Evolutionary conservation across 2,888 invertebrate species (phyloP).

Genomic region (Netelia fuscicornis): DNA sequence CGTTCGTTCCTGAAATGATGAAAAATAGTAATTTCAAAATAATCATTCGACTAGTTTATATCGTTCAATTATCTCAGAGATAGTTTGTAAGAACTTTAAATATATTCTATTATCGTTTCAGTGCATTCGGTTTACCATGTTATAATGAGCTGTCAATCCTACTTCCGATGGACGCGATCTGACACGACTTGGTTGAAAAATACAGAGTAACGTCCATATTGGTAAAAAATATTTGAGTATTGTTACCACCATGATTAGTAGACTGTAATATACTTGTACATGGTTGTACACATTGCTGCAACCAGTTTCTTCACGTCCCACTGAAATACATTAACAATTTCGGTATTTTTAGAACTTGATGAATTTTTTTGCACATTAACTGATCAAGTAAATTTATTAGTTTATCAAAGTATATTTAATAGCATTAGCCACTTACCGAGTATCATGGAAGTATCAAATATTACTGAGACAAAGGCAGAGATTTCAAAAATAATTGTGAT

Average conservation of each 20-base stretch:
- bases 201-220: slow-evolving; percentile 78
- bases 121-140: slow-evolving; percentile 71
- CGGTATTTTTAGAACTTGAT: neutral
- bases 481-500: slow-evolving; percentile 85
- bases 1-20: slow-evolving; percentile 75
- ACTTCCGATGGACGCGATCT: slow-evolving; percentile 80
- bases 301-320: slow-evolving; percentile 82
- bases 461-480: slow-evolving; percentile 83
- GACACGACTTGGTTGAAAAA: slow-evolving; percentile 78
- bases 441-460: slow-evolving; percentile 80
- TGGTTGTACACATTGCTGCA: slow-evolving; percentile 83
- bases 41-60: neutral
- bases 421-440: slow-evolving; percentile 74
- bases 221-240: slow-evolving; percentile 78
- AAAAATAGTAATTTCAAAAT: slow-evolving; percentile 2
- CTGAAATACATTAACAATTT: slow-evolving; percentile 68
- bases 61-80: neutral
- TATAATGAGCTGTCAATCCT: slow-evolving; percentile 79
- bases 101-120: neutral
- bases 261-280: slow-evolving; percentile 81
- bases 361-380: neutral
- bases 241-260: slow-evolving; percentile 74
- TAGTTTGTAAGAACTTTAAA: neutral
- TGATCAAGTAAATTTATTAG: neutral
- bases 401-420: slow-evolving; percentile 31